Percentiles rank a stretch among this genome's conserved stretches.
These are phyloP conservation scores for Austrolebias charrua DNA, from an alignment of 2,797 vertebrate species.

Conservation along the genomic window DNA sequence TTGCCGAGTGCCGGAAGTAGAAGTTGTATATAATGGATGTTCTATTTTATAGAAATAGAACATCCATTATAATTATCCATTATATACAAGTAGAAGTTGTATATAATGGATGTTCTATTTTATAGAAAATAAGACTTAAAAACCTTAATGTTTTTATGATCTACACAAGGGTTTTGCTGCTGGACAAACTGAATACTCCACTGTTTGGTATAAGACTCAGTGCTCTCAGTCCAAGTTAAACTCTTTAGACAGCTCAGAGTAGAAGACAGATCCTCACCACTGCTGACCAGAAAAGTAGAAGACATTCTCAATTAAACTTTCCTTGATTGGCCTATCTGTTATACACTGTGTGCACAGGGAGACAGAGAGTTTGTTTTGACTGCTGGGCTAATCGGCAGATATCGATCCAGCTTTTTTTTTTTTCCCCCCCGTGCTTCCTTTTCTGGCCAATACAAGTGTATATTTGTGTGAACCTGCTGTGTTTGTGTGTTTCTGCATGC, in stretches of 20 bases:
- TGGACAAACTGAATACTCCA: too few species aligned
- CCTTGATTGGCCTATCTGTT: constrained; percentile 26
- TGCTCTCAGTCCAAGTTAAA: not conserved
- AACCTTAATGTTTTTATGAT: not conserved
- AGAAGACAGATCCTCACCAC: not conserved
- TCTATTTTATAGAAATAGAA: too few species aligned
- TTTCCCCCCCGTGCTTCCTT: constrained; percentile 18
- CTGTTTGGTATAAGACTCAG: too few species aligned
- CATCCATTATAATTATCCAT: too few species aligned
- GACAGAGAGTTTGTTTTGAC: constrained; percentile 39
- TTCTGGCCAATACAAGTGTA: not conserved
- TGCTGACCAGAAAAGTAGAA: constrained; percentile 4
- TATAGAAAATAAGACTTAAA: too few species aligned
- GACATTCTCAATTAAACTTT: constrained; percentile 16
- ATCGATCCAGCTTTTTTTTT: constrained; percentile 37
- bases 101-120: too few species aligned
- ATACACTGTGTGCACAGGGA: constrained; percentile 23
- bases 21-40: too few species aligned
- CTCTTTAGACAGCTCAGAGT: not conserved
- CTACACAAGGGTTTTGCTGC: not conserved
- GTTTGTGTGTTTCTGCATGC: not conserved
- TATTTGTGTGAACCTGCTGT: constrained; percentile 3
- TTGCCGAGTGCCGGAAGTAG: too few species aligned
- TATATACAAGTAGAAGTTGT: too few species aligned
- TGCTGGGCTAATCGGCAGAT: constrained; percentile 44